phyloP scores from a whole-genome alignment of 2,888 invertebrate genomes.

The Cryptocephalus primarius region DNA sequence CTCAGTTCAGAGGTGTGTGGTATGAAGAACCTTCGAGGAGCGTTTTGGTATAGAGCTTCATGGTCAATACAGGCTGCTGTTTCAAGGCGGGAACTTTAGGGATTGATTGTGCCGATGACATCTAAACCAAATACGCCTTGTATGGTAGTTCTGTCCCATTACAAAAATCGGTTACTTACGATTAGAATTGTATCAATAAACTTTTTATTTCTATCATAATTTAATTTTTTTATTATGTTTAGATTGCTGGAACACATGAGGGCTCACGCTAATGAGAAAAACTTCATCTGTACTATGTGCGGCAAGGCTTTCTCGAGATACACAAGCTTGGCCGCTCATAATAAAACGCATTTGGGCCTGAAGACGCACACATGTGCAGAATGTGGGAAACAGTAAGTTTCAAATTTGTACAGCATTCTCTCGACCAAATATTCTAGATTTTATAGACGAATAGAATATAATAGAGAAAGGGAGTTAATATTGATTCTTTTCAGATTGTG shows the following conservation, averaged over 20 bases:
- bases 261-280: conserved; percentile 33
- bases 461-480: no score
- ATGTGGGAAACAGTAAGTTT: conserved; percentile 34
- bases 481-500: conserved; percentile 24
- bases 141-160: no score
- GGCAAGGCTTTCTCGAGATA: conserved; percentile 35
- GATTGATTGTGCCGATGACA: no score
- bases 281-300: conserved; percentile 33
- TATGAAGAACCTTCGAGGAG: no score
- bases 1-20: no score
- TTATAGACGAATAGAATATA: not conserved
- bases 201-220: not conserved
- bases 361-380: conserved; percentile 33
- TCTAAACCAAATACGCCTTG: no score
- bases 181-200: no score
- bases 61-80: not conserved
- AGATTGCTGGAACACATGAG: conserved; percentile 34
- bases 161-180: no score
- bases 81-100: no score
- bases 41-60: no score
- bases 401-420: not conserved
- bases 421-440: not conserved
- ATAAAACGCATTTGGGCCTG: conserved; percentile 32
- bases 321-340: conserved; percentile 32
- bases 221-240: not conserved